Evolutionary conservation across 92 coral and sea anemone genomes (phyloP), one percentile per base, ranked within the genome.

Genomic region (Siderastrea siderea): DNA sequence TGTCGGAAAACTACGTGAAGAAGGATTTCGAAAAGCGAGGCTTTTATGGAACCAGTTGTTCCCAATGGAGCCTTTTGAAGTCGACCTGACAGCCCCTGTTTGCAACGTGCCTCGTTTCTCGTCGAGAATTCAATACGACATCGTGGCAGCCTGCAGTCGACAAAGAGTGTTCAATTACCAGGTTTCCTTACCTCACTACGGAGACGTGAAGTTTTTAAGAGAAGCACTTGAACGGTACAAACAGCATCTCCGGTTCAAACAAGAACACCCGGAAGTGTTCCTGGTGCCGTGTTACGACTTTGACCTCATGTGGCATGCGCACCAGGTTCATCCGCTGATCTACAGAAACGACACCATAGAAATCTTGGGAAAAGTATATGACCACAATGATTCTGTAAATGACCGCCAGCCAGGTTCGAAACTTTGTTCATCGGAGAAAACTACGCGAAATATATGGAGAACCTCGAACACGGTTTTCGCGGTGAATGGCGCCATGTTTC

Each of bases 251-350:
- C 2, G 11, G 13, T 73, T 89, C 1, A 89, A 89, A 16, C n/a
- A 82, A 70, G 44, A 57, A n/a, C 11, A 86, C 54, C 93, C 83
- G 15, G 87, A 80, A 1, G 38, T 45, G 74, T 90, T 90, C 59
- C 66, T 90, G 2, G 93, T 90, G 15, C 93, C 93, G 53, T 90
- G 93, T 71, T 90, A 90, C 55, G 93, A 90, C 76, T 72, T 90
- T 54, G 93, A 90, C 60, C 91, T 90, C 54, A 87, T 90, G 52
- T 90, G 93, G 93, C 91, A 90, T 81, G 87, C 91, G 77, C 94
- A 91, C 63, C 94, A 91, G 88, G 71, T 73, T 12, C 83, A 91
- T 59, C 94, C 94, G 38, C 52, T 81, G 74, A 74, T 72, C 64
- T 91, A 91, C 69, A 69, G 54, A 17, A 68, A 81, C 6, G 94